Conservation (phyloP, 2,888 invertebrate genomes). For the Drosophila emarginata region DNA sequence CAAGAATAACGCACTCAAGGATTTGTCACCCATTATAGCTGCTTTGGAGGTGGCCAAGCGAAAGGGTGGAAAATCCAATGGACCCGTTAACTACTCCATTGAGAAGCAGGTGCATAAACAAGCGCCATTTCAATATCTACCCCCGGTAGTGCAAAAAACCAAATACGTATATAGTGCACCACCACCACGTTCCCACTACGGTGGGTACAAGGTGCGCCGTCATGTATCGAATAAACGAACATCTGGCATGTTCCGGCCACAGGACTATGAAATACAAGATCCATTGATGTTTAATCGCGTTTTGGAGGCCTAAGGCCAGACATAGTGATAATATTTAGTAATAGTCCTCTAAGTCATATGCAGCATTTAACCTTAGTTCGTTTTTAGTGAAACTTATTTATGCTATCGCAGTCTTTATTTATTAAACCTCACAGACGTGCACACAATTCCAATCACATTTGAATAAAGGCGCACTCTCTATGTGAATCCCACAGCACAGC, state of each 20-base stretch:
- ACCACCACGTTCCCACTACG: slow-evolving; percentile 51
- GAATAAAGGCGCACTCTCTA: slow-evolving; percentile 52
- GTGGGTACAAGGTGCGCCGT: slow-evolving; percentile 74
- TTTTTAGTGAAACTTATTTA: slow-evolving; percentile 59
- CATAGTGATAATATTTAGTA: slow-evolving; percentile 31
- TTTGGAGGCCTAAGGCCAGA: slow-evolving; percentile 50
- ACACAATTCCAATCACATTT: not conserved
- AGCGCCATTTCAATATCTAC: slow-evolving; percentile 63
- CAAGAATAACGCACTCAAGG: slow-evolving; percentile 62
- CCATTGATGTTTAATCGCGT: slow-evolving; percentile 76
- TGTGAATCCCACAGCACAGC: slow-evolving; percentile 58
- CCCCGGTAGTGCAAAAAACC: slow-evolving; percentile 75
- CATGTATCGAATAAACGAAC: slow-evolving; percentile 41
- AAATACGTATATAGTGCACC: slow-evolving; percentile 78
- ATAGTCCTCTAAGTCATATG: slow-evolving; percentile 75
- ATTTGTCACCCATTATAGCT: slow-evolving; percentile 78
- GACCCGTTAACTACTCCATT: slow-evolving; percentile 67
- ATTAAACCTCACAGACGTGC: slow-evolving; percentile 19
- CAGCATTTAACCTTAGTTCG: slow-evolving; percentile 42
- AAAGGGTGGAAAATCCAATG: slow-evolving; percentile 41
- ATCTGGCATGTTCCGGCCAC: slow-evolving; percentile 34
- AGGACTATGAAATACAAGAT: slow-evolving; percentile 75
- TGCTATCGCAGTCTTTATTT: slow-evolving; percentile 46
- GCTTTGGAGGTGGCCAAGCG: slow-evolving; percentile 78
- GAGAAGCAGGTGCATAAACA: slow-evolving; percentile 78